These are phyloP conservation scores for Cinara cedri DNA, from an alignment of 2,888 invertebrate genomes.

Conservation along the genomic window DNA sequence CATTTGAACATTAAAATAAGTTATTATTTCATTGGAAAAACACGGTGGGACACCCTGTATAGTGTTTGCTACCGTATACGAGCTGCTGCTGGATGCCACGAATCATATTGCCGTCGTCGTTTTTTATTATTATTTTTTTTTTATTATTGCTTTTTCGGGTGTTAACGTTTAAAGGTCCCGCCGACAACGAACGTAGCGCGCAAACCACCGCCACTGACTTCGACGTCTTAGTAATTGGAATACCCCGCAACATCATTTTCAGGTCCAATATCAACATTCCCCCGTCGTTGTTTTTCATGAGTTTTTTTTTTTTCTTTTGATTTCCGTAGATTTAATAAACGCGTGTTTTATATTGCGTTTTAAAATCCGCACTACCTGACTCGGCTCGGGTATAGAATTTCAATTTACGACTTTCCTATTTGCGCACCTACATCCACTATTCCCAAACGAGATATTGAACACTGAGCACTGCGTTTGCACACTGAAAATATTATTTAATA, in stretches of 20 bases:
- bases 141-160: slow-evolving; percentile 23
- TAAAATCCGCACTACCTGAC: neutral
- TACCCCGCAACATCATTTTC: too few relatives aligned
- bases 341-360: slow-evolving; percentile 13
- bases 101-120: neutral
- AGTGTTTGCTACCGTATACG: too few relatives aligned
- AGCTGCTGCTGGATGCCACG: too few relatives aligned
- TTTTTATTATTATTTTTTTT: slow-evolving; percentile 19
- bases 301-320: neutral
- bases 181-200: too few relatives aligned
- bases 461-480: too few relatives aligned
- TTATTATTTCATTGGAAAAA: too few relatives aligned
- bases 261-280: slow-evolving; percentile 5
- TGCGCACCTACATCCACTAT: too few relatives aligned
- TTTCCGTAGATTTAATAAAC: neutral
- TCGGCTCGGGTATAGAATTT: slow-evolving; percentile 30
- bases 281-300: neutral
- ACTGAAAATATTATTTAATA: too few relatives aligned
- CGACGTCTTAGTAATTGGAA: neutral
- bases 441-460: slow-evolving; percentile 22
- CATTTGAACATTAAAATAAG: too few relatives aligned
- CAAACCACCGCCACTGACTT: neutral
- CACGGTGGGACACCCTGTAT: too few relatives aligned
- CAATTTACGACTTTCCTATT: slow-evolving; percentile 11
- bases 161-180: neutral